Conservation (phyloP, 2,888 invertebrate genomes). For the Mycalesis mineus region DNA sequence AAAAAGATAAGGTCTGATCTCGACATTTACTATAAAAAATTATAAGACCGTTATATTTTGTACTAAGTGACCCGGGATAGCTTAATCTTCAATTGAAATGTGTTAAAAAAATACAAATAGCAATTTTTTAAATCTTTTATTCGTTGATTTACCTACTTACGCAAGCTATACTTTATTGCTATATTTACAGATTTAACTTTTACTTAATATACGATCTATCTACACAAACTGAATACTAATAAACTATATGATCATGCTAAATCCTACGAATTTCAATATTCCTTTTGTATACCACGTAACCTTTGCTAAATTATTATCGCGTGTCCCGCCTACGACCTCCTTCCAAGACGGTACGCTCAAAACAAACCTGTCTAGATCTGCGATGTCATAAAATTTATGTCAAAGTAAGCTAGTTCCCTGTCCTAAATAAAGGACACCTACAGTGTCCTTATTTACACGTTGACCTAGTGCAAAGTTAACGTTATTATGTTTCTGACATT, state of each 20-base stretch:
- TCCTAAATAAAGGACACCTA: not conserved
- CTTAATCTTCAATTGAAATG: no score
- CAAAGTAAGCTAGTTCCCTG: slow-evolving; percentile 9
- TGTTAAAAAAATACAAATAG: no score
- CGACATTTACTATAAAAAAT: no score
- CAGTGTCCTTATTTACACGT: not conserved
- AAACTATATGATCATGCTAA: not conserved
- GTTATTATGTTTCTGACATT: not conserved
- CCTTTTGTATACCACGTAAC: not conserved
- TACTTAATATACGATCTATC: no score
- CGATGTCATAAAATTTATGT: not conserved
- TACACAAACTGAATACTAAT: no score
- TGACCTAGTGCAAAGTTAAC: not conserved
- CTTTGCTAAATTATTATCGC: slow-evolving; percentile 9
- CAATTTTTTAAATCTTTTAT: no score
- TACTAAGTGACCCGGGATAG: no score
- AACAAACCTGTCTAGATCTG: slow-evolving; percentile 10
- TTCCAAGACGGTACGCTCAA: not conserved
- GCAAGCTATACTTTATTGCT: no score
- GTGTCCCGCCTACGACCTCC: slow-evolving; percentile 1
- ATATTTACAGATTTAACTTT: no score
- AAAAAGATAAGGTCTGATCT: no score
- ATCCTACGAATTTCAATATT: not conserved
- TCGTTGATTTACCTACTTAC: no score
- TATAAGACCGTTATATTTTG: no score